Evolutionary conservation across 2,888 invertebrate genomes (phyloP).

Genomic region (Eledona agricola): DNA sequence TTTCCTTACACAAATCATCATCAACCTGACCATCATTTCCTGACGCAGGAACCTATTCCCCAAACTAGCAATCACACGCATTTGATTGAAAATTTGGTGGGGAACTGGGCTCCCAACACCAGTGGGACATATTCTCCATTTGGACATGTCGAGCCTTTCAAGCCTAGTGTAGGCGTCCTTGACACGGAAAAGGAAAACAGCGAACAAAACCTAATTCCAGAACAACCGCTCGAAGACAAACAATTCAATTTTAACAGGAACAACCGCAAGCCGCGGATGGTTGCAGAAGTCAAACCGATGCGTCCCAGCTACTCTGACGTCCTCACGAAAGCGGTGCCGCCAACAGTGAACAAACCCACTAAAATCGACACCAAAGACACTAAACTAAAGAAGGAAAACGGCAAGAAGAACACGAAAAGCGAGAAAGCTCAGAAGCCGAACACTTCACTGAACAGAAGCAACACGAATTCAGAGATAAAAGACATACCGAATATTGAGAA

Average conservation of each 20-base stretch:
- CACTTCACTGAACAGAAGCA: conserved; percentile 63
- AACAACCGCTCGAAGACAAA: conserved; percentile 49
- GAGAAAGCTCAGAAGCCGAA: conserved; percentile 57
- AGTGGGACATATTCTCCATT: conserved; percentile 79
- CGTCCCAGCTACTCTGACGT: conserved; percentile 87
- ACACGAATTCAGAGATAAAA: conserved; percentile 66
- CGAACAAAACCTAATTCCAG: conserved; percentile 40
- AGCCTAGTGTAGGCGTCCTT: conserved; percentile 57
- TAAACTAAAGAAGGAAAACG: conserved; percentile 59
- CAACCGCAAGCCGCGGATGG: conserved; percentile 74
- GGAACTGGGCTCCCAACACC: conserved; percentile 77
- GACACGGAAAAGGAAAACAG: conserved; percentile 48
- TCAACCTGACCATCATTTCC: conserved; percentile 24
- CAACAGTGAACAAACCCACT: conserved; percentile 56
- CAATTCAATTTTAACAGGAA: conserved; percentile 63
- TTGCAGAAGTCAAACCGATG: conserved; percentile 89
- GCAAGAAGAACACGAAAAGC: conserved; percentile 61
- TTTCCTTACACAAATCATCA: conserved; percentile 27
- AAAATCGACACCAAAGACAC: conserved; percentile 59
- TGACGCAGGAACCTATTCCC: conserved; percentile 39
- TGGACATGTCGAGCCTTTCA: conserved; percentile 69
- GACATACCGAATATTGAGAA: conserved; percentile 51
- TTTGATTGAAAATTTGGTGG: conserved; percentile 75
- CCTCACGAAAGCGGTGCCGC: conserved; percentile 71
- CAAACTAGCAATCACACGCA: conserved; percentile 52